A percentile compares a stretch with the other conserved stretches of the same genome.
These are phyloP conservation scores for Phyllotreta cruciferae DNA, from an alignment of 2,888 invertebrate species.

Conservation along the genomic window DNA sequence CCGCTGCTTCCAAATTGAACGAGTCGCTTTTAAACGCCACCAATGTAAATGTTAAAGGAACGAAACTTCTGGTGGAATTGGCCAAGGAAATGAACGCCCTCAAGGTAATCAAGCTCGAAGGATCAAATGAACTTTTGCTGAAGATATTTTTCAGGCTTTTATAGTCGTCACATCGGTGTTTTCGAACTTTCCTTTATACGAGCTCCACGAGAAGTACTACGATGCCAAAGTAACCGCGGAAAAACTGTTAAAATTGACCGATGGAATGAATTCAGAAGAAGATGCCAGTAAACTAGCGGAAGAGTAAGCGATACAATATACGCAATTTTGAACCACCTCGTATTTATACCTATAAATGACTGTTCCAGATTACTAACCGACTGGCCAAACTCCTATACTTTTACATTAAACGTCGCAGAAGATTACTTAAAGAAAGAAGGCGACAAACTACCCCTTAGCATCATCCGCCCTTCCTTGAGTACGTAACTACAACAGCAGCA, in stretches of 20 bases:
- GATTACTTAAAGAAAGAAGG: constrained; percentile 65
- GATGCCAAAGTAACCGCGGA: constrained; percentile 55
- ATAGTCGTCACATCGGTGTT: constrained; percentile 49
- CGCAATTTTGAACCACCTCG: too few species aligned
- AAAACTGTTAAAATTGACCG: constrained; percentile 52
- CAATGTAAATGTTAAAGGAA: constrained; percentile 72
- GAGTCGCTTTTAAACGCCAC: constrained; percentile 71
- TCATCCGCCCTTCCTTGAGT: constrained; percentile 74
- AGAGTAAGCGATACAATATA: constrained; percentile 38
- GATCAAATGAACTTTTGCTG: not conserved
- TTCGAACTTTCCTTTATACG: constrained; percentile 45
- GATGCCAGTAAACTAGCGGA: constrained; percentile 50
- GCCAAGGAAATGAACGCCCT: constrained; percentile 63
- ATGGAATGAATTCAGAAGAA: constrained; percentile 53
- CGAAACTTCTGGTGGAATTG: constrained; percentile 68
- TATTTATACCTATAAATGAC: not conserved
- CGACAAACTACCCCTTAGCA: constrained; percentile 67
- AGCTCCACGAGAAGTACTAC: constrained; percentile 50
- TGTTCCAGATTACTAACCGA: constrained; percentile 59
- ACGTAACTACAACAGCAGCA: constrained; percentile 29
- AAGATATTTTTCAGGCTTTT: constrained; percentile 45
- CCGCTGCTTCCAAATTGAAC: constrained; percentile 77
- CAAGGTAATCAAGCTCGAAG: constrained; percentile 61
- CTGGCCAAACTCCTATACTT: constrained; percentile 78
- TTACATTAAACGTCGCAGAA: constrained; percentile 77